Conservation (phyloP, 2,888 invertebrate species). For the Amblyjoppa proteus region DNA sequence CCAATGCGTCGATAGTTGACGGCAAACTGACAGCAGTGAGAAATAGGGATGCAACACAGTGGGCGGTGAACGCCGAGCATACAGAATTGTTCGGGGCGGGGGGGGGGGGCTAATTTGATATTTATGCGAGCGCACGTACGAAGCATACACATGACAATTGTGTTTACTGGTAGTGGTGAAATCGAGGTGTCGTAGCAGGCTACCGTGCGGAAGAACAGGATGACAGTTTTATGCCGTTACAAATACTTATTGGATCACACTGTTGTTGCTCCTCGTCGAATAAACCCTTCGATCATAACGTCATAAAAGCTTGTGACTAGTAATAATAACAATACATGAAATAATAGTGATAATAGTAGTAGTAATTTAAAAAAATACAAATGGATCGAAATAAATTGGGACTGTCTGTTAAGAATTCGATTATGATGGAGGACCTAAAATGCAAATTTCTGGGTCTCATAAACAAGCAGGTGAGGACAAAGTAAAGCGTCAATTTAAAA, state of each 20-base stretch:
- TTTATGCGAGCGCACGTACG: conserved; percentile 27
- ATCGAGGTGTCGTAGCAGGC: conserved; percentile 8
- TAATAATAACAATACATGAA: neutral
- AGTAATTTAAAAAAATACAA: conserved; percentile 34
- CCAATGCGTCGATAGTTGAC: conserved; percentile 2
- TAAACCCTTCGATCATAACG: conserved; percentile 37
- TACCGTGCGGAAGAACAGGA: conserved; percentile 30
- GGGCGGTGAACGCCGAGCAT: conserved; percentile 17
- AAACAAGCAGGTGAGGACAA: conserved; percentile 78
- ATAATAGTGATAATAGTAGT: neutral
- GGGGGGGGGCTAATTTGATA: conserved; percentile 11
- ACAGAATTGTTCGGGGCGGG: neutral
- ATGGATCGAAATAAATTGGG: conserved; percentile 72
- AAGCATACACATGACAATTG: conserved; percentile 44
- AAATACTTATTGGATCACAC: conserved; percentile 41
- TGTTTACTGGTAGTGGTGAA: conserved; percentile 26
- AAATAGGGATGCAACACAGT: neutral
- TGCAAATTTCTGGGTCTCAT: conserved; percentile 81
- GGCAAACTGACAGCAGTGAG: neutral
- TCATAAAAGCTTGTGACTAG: conserved; percentile 1
- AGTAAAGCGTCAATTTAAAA: conserved; percentile 14
- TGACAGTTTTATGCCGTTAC: conserved; percentile 58
- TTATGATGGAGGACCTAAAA: conserved; percentile 82
- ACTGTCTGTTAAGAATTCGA: conserved; percentile 74
- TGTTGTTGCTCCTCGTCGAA: conserved; percentile 46